Evolutionary conservation across 2,113 vertebrate genomes (phyloP).

Genomic region (Oreocharis arfaki): DNA sequence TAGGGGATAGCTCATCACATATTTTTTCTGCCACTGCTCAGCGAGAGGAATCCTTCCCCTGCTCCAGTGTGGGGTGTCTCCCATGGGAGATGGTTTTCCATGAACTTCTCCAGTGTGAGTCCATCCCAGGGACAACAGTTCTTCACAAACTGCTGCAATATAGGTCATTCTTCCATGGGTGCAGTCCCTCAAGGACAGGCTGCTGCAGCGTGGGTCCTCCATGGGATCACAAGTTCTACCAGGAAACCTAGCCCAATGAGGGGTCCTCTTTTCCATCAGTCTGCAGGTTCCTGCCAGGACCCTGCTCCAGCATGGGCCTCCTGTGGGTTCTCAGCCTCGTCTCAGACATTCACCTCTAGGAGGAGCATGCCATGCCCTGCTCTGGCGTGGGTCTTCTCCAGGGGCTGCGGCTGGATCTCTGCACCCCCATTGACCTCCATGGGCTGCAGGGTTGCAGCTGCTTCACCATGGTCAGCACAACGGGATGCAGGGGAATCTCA

Average conservation of each 20-base stretch:
- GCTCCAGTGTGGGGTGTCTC: background rate
- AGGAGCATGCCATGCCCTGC: background rate
- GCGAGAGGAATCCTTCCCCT: background rate
- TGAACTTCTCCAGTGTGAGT: background rate
- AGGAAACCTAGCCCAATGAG: background rate
- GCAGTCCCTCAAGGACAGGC: background rate
- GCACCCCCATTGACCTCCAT: fast-evolving
- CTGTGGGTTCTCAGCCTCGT: fast-evolving
- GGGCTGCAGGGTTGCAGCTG: background rate
- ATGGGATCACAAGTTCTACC: background rate
- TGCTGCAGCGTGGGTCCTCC: fast-evolving
- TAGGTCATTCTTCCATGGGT: background rate
- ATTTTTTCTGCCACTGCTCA: background rate
- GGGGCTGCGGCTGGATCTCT: background rate
- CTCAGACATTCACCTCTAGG: background rate
- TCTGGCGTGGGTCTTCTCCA: fast-evolving
- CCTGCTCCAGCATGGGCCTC: fast-evolving
- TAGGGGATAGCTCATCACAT: background rate
- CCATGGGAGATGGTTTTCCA: background rate
- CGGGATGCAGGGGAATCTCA: fast-evolving
- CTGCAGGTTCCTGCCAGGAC: background rate
- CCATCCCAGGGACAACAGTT: too few species aligned
- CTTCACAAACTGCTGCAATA: fast-evolving
- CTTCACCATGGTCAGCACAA: background rate
- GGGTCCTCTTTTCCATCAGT: background rate